A percentile compares a stretch with the other conserved stretches of the same genome.
Conservation (phyloP, 30 jellyfish, hydroid and myxozoan species). For the Pelagia noctiluca region DNA sequence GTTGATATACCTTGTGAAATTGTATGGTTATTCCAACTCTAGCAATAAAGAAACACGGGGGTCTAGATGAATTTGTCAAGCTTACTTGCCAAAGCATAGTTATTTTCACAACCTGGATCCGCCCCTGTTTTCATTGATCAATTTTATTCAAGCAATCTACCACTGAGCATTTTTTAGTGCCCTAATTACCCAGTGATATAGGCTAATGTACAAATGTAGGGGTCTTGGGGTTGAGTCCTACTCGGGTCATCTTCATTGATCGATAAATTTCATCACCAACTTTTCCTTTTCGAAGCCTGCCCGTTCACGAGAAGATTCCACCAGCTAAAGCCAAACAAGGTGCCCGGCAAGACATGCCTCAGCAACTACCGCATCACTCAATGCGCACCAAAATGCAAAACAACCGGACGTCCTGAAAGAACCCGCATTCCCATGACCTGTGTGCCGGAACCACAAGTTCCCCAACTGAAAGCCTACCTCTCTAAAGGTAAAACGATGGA, state of each 20-base stretch:
- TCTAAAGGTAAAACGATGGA: constrained; percentile 29
- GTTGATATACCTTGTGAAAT: no score
- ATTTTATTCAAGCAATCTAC: not conserved
- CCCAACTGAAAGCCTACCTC: constrained; percentile 19
- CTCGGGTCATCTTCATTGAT: not conserved
- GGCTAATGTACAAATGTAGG: not conserved
- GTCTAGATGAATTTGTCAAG: no score
- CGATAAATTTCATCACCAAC: no score
- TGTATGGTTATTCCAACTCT: no score
- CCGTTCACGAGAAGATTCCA: constrained; percentile 39
- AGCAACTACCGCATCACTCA: constrained; percentile 44
- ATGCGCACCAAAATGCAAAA: constrained; percentile 42
- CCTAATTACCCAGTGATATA: not conserved
- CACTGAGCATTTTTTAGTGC: not conserved
- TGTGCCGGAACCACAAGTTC: constrained; percentile 45
- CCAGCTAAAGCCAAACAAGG: not conserved
- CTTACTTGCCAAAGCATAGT: no score
- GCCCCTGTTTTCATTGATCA: not conserved
- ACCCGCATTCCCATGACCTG: constrained; percentile 60
- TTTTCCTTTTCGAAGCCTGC: constrained; percentile 32
- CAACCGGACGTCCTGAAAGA: not conserved
- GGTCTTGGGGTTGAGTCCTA: no score
- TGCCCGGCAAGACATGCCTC: constrained; percentile 38
- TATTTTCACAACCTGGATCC: no score
- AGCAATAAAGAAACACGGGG: no score